Conservation (phyloP, 1,140 invertebrate species). For the Phymorhynchus buccinoides region DNA sequence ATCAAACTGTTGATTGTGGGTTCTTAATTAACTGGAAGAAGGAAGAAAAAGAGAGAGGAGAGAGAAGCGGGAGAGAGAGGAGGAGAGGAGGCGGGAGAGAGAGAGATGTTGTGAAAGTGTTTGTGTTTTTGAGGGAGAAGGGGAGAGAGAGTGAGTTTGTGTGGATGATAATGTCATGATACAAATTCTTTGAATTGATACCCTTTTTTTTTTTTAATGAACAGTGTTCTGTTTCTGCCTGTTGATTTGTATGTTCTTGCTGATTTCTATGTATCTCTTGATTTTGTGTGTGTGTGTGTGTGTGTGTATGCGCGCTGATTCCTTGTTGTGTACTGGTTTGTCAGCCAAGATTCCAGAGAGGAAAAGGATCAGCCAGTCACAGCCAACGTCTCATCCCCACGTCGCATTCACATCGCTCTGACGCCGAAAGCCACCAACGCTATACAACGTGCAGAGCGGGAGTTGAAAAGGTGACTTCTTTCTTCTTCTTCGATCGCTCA, state of each 20-base stretch:
- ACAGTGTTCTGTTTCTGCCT: background rate
- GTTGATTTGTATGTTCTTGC: background rate
- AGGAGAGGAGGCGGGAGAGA: background rate
- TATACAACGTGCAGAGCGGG: conserved; percentile 62
- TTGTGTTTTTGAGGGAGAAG: background rate
- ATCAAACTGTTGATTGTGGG: too few species aligned
- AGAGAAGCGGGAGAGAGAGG: background rate
- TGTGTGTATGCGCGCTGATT: background rate
- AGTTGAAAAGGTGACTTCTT: background rate
- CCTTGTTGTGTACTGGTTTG: background rate
- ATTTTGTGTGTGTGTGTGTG: background rate
- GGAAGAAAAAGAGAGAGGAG: background rate
- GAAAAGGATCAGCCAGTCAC: conserved; percentile 9
- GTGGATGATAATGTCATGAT: background rate
- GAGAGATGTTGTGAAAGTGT: too few species aligned
- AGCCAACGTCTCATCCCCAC: conserved; percentile 30
- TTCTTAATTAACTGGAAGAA: too few species aligned
- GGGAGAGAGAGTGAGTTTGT: background rate
- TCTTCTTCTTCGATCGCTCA: too few species aligned
- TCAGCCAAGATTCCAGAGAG: background rate
- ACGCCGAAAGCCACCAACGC: conserved; percentile 51
- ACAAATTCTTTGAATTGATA: too few species aligned
- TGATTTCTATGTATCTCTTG: background rate
- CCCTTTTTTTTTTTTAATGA: too few species aligned
- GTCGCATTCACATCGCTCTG: conserved; percentile 63